These are phyloP conservation scores for Bubo scandiacus DNA, from an alignment of 2,113 vertebrate species.

Conservation along the genomic window DNA sequence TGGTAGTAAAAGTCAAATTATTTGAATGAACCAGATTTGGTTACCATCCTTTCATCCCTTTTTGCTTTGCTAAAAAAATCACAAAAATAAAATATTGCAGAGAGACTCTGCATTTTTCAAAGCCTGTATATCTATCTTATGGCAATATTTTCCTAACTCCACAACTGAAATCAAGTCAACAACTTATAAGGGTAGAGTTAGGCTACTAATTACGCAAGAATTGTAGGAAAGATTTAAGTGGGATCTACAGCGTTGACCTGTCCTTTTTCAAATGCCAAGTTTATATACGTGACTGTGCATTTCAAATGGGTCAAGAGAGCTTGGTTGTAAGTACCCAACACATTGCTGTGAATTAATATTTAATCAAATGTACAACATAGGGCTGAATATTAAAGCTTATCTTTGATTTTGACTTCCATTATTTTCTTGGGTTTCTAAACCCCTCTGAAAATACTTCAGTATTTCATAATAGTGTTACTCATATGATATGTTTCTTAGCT, in stretches of 20 bases:
- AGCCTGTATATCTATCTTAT: not conserved
- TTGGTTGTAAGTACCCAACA: constrained; percentile 14
- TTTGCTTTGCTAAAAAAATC: not conserved
- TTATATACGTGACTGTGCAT: constrained; percentile 25
- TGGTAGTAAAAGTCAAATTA: not conserved
- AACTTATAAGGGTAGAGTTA: not conserved
- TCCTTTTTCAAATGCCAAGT: constrained; percentile 36
- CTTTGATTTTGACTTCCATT: constrained; percentile 33
- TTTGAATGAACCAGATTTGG: not conserved
- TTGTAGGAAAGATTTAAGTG: not conserved
- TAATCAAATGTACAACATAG: constrained; percentile 47
- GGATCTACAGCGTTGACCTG: not conserved
- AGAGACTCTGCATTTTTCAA: not conserved
- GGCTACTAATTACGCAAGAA: not conserved
- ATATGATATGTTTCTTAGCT: not conserved
- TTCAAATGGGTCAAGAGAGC: constrained; percentile 45
- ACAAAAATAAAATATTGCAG: not conserved
- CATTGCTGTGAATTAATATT: constrained; percentile 60
- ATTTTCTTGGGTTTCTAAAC: constrained; percentile 18
- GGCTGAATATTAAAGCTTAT: constrained; percentile 31
- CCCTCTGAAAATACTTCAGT: constrained; percentile 1
- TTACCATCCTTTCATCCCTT: not conserved
- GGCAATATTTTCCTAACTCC: not conserved
- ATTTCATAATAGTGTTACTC: constrained; percentile 17
- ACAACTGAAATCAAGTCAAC: not conserved